These are phyloP conservation scores for Corythoichthys intestinalis DNA, from an alignment of 2,113 vertebrate species.

Conservation along the genomic window DNA sequence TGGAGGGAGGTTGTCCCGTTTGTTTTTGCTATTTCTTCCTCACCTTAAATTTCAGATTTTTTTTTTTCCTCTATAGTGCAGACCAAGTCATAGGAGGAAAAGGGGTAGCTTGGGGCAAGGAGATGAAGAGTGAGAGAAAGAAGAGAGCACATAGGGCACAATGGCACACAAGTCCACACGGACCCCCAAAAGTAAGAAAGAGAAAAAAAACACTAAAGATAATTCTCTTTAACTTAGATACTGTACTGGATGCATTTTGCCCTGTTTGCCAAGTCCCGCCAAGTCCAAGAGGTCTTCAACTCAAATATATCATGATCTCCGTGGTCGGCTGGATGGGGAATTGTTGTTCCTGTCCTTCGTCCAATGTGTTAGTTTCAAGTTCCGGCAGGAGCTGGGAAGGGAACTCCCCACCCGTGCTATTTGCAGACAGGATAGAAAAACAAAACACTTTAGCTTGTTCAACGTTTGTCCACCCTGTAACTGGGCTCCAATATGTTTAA, in stretches of 20 bases:
- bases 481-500: conserved; percentile 18
- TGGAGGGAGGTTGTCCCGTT: conserved; percentile 39
- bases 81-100: conserved; percentile 42
- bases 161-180: conserved; percentile 68
- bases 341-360: conserved; percentile 5
- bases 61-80: conserved; percentile 23
- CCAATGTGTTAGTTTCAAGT: conserved; percentile 13
- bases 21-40: conserved; percentile 25
- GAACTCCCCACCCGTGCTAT: neutral
- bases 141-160: conserved; percentile 56
- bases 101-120: neutral
- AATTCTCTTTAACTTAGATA: conserved; percentile 61
- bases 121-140: neutral
- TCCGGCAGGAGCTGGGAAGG: conserved; percentile 9
- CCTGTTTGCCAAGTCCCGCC: conserved; percentile 41
- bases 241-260: conserved; percentile 46
- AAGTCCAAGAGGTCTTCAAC: conserved; percentile 36
- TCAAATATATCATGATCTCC: neutral
- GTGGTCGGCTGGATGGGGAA: neutral
- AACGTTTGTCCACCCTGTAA: conserved; percentile 8
- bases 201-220: conserved; percentile 48
- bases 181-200: conserved; percentile 61
- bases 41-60: conserved; percentile 42
- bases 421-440: neutral
- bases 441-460: conserved; percentile 11